Conservation (phyloP, 2,113 vertebrate genomes). For the Himantopus leucocephalus region DNA sequence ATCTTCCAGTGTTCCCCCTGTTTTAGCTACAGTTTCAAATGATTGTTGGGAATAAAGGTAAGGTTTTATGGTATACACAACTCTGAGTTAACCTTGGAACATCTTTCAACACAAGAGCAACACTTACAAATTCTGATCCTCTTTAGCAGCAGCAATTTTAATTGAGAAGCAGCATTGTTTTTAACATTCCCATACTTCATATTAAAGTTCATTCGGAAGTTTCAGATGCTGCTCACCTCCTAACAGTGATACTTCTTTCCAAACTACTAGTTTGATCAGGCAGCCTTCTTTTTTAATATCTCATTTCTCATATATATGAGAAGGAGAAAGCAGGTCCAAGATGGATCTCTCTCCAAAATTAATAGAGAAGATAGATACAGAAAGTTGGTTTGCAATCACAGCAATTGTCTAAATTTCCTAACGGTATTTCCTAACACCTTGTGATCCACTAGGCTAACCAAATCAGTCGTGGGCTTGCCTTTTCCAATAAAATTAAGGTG, state of each 20-base stretch:
- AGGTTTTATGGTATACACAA: neutral
- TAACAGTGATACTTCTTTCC: neutral
- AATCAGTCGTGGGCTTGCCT: neutral
- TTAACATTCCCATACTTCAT: neutral
- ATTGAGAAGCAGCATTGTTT: neutral
- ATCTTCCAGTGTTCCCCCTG: neutral
- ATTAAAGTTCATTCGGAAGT: neutral
- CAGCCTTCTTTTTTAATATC: neutral
- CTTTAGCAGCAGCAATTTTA: neutral
- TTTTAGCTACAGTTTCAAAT: neutral
- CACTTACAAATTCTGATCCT: neutral
- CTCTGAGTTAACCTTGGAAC: neutral
- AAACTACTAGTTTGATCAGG: neutral
- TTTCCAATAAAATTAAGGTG: neutral
- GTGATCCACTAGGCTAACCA: neutral
- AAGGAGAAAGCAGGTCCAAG: neutral
- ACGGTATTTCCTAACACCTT: neutral
- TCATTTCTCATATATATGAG: neutral
- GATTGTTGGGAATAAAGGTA: neutral
- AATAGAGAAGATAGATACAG: neutral
- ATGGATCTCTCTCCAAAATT: neutral
- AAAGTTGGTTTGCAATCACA: neutral
- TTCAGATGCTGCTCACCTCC: neutral
- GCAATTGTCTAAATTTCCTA: neutral
- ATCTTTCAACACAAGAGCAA: neutral